Percentiles rank a stretch among this genome's conserved stretches.
Evolutionary conservation across 30 jellyfish, hydroid and myxozoan genomes (phyloP).

Genomic region (Cassiopea xamachana): DNA sequence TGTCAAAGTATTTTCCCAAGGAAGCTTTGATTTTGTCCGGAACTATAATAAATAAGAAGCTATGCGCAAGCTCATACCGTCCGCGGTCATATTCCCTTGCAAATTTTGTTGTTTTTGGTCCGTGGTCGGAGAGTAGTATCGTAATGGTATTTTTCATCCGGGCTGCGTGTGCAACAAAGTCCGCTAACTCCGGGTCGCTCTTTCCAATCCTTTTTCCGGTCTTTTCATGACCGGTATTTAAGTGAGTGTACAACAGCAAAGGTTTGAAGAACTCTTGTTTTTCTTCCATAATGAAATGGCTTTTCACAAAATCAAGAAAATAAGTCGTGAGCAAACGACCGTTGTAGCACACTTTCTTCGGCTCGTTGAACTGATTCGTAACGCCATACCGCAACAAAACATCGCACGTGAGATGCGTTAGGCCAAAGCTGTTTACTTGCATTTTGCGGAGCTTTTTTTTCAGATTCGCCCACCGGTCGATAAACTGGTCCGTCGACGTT

Average conservation of each 20-base stretch:
- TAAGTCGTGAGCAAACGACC: slow-evolving; percentile 86
- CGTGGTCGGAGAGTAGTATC: slow-evolving; percentile 93
- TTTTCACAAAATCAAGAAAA: slow-evolving; percentile 69
- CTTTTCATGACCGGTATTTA: slow-evolving; percentile 96
- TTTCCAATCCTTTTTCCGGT: slow-evolving; percentile 90
- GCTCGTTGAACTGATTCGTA: slow-evolving; percentile 96
- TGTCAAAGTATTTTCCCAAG: slow-evolving; percentile 49
- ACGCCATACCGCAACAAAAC: slow-evolving; percentile 87
- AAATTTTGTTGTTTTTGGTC: slow-evolving; percentile 95
- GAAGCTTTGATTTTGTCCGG: slow-evolving; percentile 65
- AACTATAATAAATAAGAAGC: slow-evolving; percentile 84
- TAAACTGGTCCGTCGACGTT: slow-evolving; percentile 46
- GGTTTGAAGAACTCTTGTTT: slow-evolving; percentile 48
- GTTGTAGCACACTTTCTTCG: slow-evolving; percentile 94
- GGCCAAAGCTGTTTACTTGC: slow-evolving; percentile 88
- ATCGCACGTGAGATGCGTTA: slow-evolving; percentile 94
- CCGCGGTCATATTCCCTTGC: slow-evolving; percentile 88
- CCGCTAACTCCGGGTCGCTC: slow-evolving; percentile 81
- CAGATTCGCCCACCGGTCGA: slow-evolving; percentile 78
- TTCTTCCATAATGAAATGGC: slow-evolving; percentile 35
- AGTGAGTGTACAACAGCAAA: slow-evolving; percentile 82
- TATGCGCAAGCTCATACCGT: slow-evolving; percentile 91
- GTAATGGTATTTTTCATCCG: slow-evolving; percentile 77
- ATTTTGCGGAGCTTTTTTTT: slow-evolving; percentile 63
- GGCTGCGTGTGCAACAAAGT: slow-evolving; percentile 33